Conservation (phyloP, 2,113 vertebrate species). For the Gallinago jamesoni region DNA sequence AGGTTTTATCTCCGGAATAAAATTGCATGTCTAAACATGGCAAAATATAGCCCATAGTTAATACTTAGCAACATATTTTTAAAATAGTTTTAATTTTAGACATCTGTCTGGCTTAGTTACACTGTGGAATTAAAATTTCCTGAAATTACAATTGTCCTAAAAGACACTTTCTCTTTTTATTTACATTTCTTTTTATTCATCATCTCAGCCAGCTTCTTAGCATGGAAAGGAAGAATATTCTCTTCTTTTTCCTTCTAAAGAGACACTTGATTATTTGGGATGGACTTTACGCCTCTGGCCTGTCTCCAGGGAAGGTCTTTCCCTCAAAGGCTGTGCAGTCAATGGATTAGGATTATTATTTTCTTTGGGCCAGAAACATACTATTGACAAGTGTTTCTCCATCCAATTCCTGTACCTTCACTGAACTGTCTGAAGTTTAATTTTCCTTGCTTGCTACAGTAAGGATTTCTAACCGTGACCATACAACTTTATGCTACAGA, state of each 20-base stretch:
- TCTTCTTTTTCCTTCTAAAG: background rate
- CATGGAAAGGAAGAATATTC: background rate
- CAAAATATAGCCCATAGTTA: background rate
- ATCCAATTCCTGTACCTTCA: background rate
- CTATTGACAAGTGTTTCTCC: background rate
- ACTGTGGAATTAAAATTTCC: background rate
- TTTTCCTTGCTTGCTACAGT: background rate
- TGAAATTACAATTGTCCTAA: background rate
- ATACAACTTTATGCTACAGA: background rate
- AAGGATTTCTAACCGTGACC: background rate
- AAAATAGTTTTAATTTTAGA: background rate
- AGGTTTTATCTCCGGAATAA: background rate
- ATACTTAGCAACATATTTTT: background rate
- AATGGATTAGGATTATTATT: background rate
- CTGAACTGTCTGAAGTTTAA: background rate
- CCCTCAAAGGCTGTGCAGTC: background rate
- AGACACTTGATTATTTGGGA: background rate
- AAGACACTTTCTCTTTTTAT: background rate
- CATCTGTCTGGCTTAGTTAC: background rate
- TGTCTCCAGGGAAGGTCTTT: background rate
- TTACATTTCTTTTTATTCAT: background rate
- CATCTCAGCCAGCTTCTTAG: background rate
- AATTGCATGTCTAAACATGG: background rate
- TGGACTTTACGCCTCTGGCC: background rate
- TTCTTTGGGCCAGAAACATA: background rate